Evolutionary conservation across 2,888 invertebrate species (phyloP).

Genomic region (Gasteruption jaculator): DNA sequence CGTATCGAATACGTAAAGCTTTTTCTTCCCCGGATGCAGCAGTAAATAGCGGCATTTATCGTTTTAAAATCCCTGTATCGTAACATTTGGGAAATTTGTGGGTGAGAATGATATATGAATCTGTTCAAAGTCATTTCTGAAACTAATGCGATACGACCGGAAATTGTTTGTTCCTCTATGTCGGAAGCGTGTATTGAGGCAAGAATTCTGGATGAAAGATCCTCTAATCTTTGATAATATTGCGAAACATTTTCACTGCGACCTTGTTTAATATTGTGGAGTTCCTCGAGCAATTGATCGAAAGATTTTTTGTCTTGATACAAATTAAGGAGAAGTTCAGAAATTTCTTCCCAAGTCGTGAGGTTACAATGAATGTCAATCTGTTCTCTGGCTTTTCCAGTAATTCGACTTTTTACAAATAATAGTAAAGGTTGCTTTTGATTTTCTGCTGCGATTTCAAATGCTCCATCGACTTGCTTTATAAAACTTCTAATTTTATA

Average conservation of each 20-base stretch:
- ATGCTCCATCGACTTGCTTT: slow-evolving; percentile 12
- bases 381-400: slow-evolving; percentile 25
- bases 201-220: slow-evolving; percentile 28
- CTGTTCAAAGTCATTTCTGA: no score
- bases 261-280: slow-evolving; percentile 29
- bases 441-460: slow-evolving; percentile 10
- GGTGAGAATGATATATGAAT: no score
- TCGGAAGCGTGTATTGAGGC: slow-evolving; percentile 25
- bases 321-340: slow-evolving; percentile 16
- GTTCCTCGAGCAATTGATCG: slow-evolving; percentile 32
- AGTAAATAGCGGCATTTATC: no score
- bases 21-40: no score
- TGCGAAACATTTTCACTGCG: slow-evolving; percentile 26
- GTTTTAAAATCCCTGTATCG: no score
- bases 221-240: slow-evolving; percentile 32
- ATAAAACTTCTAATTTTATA: slow-evolving; percentile 13
- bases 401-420: slow-evolving; percentile 25
- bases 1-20: no score
- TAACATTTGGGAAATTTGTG: no score
- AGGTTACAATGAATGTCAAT: slow-evolving; percentile 25
- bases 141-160: no score
- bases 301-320: slow-evolving; percentile 30
- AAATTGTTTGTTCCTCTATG: no score
- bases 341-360: slow-evolving; percentile 22
- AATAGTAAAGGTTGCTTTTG: slow-evolving; percentile 18